Base-by-base conservation (phyloP, 2,113 vertebrate species). In the Psophia crepitans region DNA sequence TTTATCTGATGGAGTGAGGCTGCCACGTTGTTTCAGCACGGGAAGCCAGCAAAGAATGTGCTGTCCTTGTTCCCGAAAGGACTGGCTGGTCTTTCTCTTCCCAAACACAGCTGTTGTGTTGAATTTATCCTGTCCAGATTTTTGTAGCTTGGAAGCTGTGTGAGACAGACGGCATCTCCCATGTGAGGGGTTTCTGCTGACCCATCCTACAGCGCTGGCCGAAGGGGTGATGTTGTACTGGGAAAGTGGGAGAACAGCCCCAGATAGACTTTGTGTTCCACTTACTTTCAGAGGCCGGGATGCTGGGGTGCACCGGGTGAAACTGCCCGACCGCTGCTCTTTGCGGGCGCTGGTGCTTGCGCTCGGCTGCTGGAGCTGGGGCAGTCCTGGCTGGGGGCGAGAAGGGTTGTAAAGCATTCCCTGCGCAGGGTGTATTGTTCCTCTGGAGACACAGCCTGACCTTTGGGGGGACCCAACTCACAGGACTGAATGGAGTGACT, bases 1-100 rank as follows among this genome's bases (percentile, higher is more conserved):
- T 85, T 66, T 35, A 56, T 46, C 46, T 68, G 53, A 11, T 14
- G 11, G 22, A 54, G 13, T 0, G 18, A 24, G 41, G 26, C 14
- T 43, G 30, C 22, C 17, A 24, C 0, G 0, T 26, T 37, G 0
- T 11, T 57, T n/a, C 28, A 19, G 43, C 27, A 3, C 0, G 1
- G 24, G 69, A 86, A 89, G 7, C 2, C 30, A 14, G 69, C 3
- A 7, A 20, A 51, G 65, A 54, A 3, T 0, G 1, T 10, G 23
- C 24, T 18, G 28, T 30, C 23, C 43, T 85, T 27, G 11, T 5
- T 69, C 49, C 39, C 2, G 1, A n/a, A 87, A 60, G 35, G 11
- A 5, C 26, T 11, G 23, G 8, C 21, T 30, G 57, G 6, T 32
- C 33, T 66, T 65, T 48, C n/a, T 21, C 35, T 49, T 51, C 56